Percentiles rank a stretch among this genome's conserved stretches.
These are phyloP conservation scores for Thereva nobilitata DNA, from an alignment of 2,888 invertebrate species.

Conservation along the genomic window DNA sequence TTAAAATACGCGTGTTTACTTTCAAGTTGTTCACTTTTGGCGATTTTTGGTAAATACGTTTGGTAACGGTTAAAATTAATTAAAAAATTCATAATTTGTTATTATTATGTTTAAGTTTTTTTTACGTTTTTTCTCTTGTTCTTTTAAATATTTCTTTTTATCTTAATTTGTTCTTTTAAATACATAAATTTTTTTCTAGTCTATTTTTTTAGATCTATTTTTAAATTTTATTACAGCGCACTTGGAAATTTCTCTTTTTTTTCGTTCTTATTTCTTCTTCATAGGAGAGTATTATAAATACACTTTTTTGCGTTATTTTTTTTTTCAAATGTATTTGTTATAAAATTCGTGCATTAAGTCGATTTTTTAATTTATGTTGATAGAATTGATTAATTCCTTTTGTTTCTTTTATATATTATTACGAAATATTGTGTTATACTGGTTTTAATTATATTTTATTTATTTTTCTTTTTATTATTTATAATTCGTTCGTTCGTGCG, in stretches of 20 bases:
- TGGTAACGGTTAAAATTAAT: neutral
- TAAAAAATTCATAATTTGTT: neutral
- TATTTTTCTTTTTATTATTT: slow-evolving; percentile 16
- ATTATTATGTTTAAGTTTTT: too few relatives aligned
- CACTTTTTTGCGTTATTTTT: slow-evolving; percentile 1
- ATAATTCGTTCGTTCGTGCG: slow-evolving; percentile 41
- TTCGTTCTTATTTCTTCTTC: too few relatives aligned
- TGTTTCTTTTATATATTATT: neutral
- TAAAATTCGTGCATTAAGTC: neutral
- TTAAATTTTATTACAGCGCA: too few relatives aligned
- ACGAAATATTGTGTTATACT: slow-evolving; percentile 8
- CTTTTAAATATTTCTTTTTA: too few relatives aligned
- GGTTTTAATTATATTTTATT: neutral
- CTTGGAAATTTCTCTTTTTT: too few relatives aligned
- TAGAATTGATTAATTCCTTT: too few relatives aligned
- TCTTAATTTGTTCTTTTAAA: too few relatives aligned
- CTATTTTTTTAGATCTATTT: too few relatives aligned
- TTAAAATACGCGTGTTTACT: slow-evolving; percentile 22
- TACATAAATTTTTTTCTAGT: too few relatives aligned
- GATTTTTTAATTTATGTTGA: too few relatives aligned
- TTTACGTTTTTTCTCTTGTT: too few relatives aligned
- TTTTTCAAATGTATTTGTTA: slow-evolving; percentile 2
- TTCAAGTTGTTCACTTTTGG: slow-evolving; percentile 17
- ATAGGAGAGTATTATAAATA: neutral
- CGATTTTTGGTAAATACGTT: slow-evolving; percentile 16